phyloP scores from a whole-genome alignment of 1,140 invertebrate species.

The Bradynema listronoti region DNA sequence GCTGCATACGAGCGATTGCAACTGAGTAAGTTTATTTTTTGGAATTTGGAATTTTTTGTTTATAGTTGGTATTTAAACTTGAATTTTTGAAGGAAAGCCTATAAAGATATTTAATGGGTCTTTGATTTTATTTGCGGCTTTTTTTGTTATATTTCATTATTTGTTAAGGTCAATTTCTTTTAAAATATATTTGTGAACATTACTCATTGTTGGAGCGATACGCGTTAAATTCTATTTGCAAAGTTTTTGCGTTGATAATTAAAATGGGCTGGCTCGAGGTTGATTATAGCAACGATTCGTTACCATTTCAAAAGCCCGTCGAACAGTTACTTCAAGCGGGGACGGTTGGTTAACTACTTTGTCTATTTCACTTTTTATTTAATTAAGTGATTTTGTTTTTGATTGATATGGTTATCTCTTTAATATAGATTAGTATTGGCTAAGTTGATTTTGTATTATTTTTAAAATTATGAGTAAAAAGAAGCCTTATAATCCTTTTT shows the following conservation, averaged over 20 bases:
- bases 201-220: conserved; percentile 70
- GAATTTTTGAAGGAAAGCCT: not conserved
- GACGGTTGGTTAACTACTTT: conserved; percentile 63
- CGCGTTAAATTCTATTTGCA: conserved; percentile 67
- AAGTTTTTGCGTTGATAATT: conserved; percentile 68
- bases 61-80: no score
- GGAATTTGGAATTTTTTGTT: not conserved
- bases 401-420: no score
- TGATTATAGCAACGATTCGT: conserved; percentile 70
- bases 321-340: conserved; percentile 97
- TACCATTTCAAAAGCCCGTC: conserved; percentile 73
- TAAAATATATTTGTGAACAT: conserved; percentile 85
- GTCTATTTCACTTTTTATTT: not conserved
- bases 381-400: no score
- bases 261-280: conserved; percentile 39
- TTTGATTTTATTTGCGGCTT: conserved; percentile 16
- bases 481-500: no score
- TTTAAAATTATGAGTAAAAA: no score
- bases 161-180: conserved; percentile 77
- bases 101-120: conserved; percentile 11
- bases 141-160: conserved; percentile 27
- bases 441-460: no score
- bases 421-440: no score
- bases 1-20: conserved; percentile 23
- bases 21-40: conserved; percentile 19